Percentiles rank a stretch among this genome's conserved stretches.
Conservation (phyloP, 2,888 invertebrate genomes). For the Spatulosminthurus flaviceps region DNA sequence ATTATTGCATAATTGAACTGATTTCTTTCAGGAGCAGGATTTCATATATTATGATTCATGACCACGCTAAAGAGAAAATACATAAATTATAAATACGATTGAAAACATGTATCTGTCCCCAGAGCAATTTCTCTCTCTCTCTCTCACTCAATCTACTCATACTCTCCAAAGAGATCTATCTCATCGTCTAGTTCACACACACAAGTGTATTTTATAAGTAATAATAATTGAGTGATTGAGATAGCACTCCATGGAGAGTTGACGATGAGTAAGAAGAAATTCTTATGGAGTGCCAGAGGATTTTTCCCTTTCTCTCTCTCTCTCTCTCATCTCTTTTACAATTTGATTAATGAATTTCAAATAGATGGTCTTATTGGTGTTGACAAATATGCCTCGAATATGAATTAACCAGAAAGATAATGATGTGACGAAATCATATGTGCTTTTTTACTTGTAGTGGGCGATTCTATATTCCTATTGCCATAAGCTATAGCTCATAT, state of each 20-base stretch:
- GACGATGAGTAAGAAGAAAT: background rate
- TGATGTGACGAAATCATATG: conserved; percentile 36
- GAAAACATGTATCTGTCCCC: no score
- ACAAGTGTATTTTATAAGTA: no score
- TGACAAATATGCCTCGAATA: conserved; percentile 39
- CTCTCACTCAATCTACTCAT: no score
- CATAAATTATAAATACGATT: no score
- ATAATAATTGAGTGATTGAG: conserved; percentile 5
- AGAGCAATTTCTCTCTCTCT: no score
- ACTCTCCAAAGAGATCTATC: background rate
- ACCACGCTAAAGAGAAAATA: no score
- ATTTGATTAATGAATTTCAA: conserved; percentile 43
- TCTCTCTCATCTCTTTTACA: background rate
- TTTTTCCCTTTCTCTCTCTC: no score
- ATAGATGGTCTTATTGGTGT: conserved; percentile 39
- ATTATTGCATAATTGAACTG: no score
- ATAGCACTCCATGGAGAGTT: background rate
- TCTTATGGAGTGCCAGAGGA: background rate
- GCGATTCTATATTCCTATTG: conserved; percentile 16
- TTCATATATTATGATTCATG: no score
- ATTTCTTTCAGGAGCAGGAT: no score
- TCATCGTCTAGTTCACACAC: background rate
- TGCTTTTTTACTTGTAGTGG: conserved; percentile 19
- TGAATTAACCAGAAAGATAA: conserved; percentile 37
- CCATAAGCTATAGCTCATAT: no score